Conservation (phyloP, 2,113 vertebrate genomes). For the Nerophis ophidion region DNA sequence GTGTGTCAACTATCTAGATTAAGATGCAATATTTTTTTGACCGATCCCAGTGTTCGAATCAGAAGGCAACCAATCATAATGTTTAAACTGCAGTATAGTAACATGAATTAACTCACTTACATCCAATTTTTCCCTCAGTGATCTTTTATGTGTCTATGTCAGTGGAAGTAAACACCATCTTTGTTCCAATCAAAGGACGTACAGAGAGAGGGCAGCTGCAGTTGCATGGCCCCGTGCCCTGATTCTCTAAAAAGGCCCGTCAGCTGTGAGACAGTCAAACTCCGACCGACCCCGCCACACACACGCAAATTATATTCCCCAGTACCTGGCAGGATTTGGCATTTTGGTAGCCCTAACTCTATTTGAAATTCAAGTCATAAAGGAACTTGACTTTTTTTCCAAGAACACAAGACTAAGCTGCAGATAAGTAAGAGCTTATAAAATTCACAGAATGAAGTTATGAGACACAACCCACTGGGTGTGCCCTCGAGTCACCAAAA, state of each 20-base stretch:
- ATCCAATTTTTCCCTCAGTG: conserved; percentile 28
- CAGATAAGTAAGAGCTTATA: conserved; percentile 6
- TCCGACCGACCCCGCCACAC: conserved; percentile 13
- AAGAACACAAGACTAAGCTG: conserved; percentile 3
- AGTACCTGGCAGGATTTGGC: conserved; percentile 1
- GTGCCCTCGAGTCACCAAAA: conserved; percentile 16
- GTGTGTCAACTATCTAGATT: conserved; percentile 1
- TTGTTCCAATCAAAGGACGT: conserved; percentile 64
- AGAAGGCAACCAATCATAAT: neutral
- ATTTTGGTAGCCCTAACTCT: conserved; percentile 11
- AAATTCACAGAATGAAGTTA: neutral
- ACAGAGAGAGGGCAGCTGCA: conserved; percentile 73
- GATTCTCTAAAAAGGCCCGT: conserved; percentile 53
- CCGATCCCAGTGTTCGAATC: neutral
- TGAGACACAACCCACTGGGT: conserved; percentile 12
- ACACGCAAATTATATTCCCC: conserved; percentile 8
- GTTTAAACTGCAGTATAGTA: neutral
- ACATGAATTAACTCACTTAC: conserved; percentile 2
- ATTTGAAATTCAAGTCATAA: conserved; percentile 8
- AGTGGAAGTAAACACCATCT: conserved; percentile 40
- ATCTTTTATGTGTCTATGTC: conserved; percentile 22
- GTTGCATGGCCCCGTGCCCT: conserved; percentile 62
- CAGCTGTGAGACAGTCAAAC: conserved; percentile 55
- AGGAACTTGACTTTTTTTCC: neutral
- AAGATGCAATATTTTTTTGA: conserved; percentile 15